Percentiles rank a stretch among this genome's conserved stretches.
Conservation (phyloP, 2,888 invertebrate species). For the Drosophila crucigera region DNA sequence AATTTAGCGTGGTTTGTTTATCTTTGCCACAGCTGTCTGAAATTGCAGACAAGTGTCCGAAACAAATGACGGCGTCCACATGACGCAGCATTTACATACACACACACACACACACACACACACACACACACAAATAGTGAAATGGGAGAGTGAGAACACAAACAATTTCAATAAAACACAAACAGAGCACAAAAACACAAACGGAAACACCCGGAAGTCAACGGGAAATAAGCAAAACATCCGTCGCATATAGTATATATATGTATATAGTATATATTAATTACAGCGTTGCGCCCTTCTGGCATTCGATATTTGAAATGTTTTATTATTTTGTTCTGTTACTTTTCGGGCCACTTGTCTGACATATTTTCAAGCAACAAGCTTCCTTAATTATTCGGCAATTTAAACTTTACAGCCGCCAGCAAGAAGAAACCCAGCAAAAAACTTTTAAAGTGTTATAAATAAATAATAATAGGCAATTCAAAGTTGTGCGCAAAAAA, state of each 20-base stretch:
- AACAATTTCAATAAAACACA: constrained; percentile 49
- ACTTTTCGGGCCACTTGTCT: constrained; percentile 12
- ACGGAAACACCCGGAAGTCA: constrained; percentile 69
- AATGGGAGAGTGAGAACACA: constrained; percentile 6
- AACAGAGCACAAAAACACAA: constrained; percentile 31
- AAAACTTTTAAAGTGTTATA: neutral
- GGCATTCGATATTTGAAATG: constrained; percentile 4
- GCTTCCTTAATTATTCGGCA: constrained; percentile 44
- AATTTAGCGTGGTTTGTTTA: constrained; percentile 51
- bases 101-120: neutral
- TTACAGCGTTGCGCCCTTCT: constrained; percentile 43
- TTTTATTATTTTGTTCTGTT: neutral
- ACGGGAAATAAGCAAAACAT: constrained; percentile 77
- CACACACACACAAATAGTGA: neutral
- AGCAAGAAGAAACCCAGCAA: neutral
- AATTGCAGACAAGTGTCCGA: constrained; percentile 57
- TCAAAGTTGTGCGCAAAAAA: neutral
- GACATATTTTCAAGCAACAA: constrained; percentile 16
- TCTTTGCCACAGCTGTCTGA: constrained; percentile 60
- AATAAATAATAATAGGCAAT: constrained; percentile 3
- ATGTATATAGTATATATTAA: constrained; percentile 30
- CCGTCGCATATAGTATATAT: constrained; percentile 60
- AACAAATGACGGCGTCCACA: constrained; percentile 21
- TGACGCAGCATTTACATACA: constrained; percentile 1
- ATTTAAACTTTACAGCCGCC: constrained; percentile 46